phyloP scores from a whole-genome alignment of 2,888 invertebrate species.

The Leptinotarsa peninsularis region DNA sequence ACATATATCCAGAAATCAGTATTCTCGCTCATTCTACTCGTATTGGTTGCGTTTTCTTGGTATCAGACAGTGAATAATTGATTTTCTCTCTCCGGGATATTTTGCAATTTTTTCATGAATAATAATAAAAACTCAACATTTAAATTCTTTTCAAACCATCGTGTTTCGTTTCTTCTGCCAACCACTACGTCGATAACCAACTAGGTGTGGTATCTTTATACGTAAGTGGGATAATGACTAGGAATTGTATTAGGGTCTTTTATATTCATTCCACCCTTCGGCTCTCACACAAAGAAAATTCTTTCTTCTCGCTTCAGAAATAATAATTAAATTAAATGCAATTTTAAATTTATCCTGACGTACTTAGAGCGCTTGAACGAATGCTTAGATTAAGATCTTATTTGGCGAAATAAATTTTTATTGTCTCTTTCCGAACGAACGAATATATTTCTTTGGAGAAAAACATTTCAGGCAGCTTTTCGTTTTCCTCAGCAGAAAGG shows the following conservation, averaged over 20 bases:
- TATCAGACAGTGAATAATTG: too few species aligned
- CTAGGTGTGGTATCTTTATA: background rate
- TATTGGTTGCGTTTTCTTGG: too few species aligned
- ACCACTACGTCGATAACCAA: background rate
- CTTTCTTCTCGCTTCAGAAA: conserved; percentile 6
- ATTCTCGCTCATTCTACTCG: too few species aligned
- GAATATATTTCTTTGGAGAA: background rate
- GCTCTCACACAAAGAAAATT: conserved; percentile 14
- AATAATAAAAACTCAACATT: too few species aligned
- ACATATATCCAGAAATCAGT: too few species aligned
- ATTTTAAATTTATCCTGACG: conserved; percentile 3
- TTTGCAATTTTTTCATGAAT: too few species aligned
- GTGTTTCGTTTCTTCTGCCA: too few species aligned
- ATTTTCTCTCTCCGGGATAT: too few species aligned
- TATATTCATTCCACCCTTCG: conserved; percentile 13
- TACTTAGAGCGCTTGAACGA: background rate
- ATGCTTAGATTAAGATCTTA: conserved; percentile 2
- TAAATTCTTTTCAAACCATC: too few species aligned
- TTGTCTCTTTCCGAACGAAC: background rate
- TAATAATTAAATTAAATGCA: conserved; percentile 13
- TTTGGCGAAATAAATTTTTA: conserved; percentile 14
- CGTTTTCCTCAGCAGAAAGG: background rate
- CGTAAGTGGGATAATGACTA: background rate
- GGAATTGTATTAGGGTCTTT: background rate
- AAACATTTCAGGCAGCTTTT: background rate